These are phyloP conservation scores for Epinephelus awoara DNA, from an alignment of 2,797 vertebrate species.

Conservation along the genomic window DNA sequence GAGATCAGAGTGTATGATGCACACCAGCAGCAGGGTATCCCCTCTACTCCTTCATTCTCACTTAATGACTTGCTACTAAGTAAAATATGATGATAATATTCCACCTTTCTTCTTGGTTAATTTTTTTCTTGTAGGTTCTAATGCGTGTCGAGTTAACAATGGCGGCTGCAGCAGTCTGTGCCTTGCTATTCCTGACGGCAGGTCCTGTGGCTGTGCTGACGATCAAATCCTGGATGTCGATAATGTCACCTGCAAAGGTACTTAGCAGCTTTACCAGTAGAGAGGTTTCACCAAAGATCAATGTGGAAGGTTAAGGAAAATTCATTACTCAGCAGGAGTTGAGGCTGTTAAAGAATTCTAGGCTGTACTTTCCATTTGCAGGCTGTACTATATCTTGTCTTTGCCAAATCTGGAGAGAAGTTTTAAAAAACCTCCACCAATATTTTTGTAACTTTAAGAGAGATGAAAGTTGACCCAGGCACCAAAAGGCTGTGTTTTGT, in stretches of 20 bases:
- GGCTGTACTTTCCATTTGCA: slow-evolving; percentile 42
- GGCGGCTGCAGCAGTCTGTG: slow-evolving; percentile 98
- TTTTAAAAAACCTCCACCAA: slow-evolving; percentile 26
- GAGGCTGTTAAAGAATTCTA: slow-evolving; percentile 43
- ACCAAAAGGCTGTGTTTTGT: slow-evolving; percentile 47
- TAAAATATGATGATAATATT: not conserved
- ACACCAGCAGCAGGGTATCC: slow-evolving; percentile 95
- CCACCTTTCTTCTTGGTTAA: not conserved
- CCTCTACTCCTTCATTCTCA: not conserved
- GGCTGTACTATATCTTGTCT: not conserved
- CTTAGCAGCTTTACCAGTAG: slow-evolving; percentile 40
- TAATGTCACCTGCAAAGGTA: slow-evolving; percentile 95
- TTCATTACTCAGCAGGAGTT: slow-evolving; percentile 45
- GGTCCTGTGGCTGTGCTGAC: slow-evolving; percentile 95
- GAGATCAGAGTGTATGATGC: slow-evolving; percentile 98
- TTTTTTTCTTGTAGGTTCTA: slow-evolving; percentile 84
- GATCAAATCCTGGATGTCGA: slow-evolving; percentile 92
- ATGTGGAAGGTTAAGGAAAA: slow-evolving; percentile 55
- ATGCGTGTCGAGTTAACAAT: slow-evolving; percentile 93
- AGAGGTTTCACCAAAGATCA: slow-evolving; percentile 42
- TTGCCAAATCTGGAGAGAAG: slow-evolving; percentile 22
- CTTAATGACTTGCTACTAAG: not conserved
- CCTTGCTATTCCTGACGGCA: slow-evolving; percentile 90
- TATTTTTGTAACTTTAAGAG: slow-evolving; percentile 41
- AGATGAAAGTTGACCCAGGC: slow-evolving; percentile 19